Percentiles rank a stretch among this genome's conserved stretches.
phyloP scores from a whole-genome alignment of 2,888 invertebrate genomes.

The Acleris cristana region DNA sequence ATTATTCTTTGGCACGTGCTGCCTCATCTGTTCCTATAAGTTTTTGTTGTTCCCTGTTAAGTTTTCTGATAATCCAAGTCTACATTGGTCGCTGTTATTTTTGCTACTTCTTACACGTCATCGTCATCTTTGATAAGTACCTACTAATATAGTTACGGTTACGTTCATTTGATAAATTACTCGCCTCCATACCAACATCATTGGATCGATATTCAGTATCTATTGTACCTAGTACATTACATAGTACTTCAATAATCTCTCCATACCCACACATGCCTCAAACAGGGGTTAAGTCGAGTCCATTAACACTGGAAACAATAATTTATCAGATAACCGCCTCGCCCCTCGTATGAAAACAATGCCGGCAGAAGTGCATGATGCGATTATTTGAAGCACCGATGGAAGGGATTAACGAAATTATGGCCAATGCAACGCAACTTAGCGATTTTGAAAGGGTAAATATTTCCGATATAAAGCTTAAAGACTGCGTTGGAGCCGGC shows the following conservation, averaged over 20 bases:
- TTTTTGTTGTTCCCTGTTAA: background rate
- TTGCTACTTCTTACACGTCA: too few species aligned
- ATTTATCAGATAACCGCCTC: slow-evolving; percentile 57
- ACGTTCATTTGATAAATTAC: too few species aligned
- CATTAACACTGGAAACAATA: slow-evolving; percentile 49
- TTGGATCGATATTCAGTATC: too few species aligned
- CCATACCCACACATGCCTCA: too few species aligned
- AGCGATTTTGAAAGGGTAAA: background rate
- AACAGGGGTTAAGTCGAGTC: slow-evolving; percentile 7
- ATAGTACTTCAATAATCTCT: too few species aligned
- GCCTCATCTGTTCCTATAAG: slow-evolving; percentile 1
- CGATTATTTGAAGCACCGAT: slow-evolving; percentile 28
- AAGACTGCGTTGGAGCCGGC: background rate
- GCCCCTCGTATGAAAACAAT: slow-evolving; percentile 52
- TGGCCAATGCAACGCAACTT: background rate
- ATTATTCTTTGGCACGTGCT: slow-evolving; percentile 18
- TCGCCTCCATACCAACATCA: too few species aligned
- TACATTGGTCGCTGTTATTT: too few species aligned
- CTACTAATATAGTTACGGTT: too few species aligned
- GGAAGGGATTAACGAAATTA: slow-evolving; percentile 38
- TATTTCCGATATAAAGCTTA: background rate
- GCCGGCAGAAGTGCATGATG: slow-evolving; percentile 43
- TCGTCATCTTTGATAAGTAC: too few species aligned
- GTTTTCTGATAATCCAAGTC: background rate
- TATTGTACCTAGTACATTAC: too few species aligned